phyloP scores from a whole-genome alignment of 2,113 vertebrate genomes.

The Tychaedon coryphoeus region DNA sequence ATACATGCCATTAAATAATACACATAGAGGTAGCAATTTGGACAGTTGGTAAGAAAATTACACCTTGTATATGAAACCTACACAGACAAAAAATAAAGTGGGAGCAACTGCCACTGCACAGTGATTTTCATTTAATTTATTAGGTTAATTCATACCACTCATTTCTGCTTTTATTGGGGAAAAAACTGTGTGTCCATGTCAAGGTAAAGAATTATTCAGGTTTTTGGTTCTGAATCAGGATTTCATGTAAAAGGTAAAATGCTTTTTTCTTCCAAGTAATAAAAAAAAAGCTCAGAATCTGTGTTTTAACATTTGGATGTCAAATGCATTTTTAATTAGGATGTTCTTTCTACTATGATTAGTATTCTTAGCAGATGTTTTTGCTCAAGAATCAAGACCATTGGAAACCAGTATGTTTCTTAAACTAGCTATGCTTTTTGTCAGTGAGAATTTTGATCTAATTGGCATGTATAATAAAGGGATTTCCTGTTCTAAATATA shows the following conservation, averaged over 20 bases:
- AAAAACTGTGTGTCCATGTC: background rate
- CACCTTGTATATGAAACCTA: background rate
- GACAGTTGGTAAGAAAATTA: background rate
- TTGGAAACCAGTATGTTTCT: slow-evolving; percentile 21
- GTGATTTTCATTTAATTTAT: background rate
- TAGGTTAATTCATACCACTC: background rate
- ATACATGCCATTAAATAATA: background rate
- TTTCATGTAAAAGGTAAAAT: background rate
- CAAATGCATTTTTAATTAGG: slow-evolving; percentile 35
- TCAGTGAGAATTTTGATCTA: slow-evolving; percentile 38
- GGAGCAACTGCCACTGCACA: background rate
- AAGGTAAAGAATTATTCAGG: background rate
- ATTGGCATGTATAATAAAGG: slow-evolving; percentile 11
- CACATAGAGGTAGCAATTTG: background rate
- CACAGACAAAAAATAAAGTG: background rate
- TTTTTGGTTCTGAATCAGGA: background rate
- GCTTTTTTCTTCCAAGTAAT: background rate
- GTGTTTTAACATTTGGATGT: background rate
- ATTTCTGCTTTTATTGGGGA: background rate
- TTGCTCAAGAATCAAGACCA: slow-evolving; percentile 35
- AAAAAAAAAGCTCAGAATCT: background rate
- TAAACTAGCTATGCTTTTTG: slow-evolving; percentile 14
- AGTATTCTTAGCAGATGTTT: slow-evolving; percentile 33
- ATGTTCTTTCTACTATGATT: background rate
- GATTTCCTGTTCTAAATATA: slow-evolving; percentile 39